A percentile compares a stretch with the other conserved stretches of the same genome.
Evolutionary conservation across 2,888 invertebrate genomes (phyloP).

Genomic region (Brenthis ino): DNA sequence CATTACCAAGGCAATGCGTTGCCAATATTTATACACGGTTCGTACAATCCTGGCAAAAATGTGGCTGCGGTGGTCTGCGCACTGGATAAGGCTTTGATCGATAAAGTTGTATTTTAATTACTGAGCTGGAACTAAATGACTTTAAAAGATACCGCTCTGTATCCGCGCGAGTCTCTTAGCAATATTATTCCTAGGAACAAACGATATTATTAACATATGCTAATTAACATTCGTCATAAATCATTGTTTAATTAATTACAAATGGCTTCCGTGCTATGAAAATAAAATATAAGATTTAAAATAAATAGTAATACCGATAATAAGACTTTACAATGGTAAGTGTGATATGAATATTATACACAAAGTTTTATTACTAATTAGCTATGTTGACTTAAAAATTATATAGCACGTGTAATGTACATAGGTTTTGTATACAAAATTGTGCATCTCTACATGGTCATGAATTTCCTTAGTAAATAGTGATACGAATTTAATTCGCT

Average conservation of each 20-base stretch:
- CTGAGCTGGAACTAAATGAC: constrained; percentile 66
- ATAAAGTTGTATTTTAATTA: constrained; percentile 81
- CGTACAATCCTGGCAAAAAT: constrained; percentile 60
- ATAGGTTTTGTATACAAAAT: background rate
- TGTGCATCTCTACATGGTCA: background rate
- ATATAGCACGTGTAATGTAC: background rate
- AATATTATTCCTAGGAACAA: constrained; percentile 34
- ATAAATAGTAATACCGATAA: constrained; percentile 2
- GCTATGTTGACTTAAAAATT: background rate
- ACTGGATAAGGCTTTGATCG: constrained; percentile 69
- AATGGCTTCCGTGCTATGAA: background rate
- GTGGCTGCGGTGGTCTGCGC: constrained; percentile 69
- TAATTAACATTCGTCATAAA: constrained; percentile 25
- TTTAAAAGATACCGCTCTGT: constrained; percentile 71
- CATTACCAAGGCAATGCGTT: constrained; percentile 65
- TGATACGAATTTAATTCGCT: too few species aligned
- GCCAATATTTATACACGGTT: constrained; percentile 63
- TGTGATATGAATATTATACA: constrained; percentile 9
- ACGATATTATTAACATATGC: constrained; percentile 32
- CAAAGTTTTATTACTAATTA: background rate
- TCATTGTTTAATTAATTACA: constrained; percentile 20
- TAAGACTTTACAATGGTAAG: background rate
- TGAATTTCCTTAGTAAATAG: too few species aligned
- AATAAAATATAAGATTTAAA: constrained; percentile 2
- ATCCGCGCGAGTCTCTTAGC: constrained; percentile 49